Evolutionary conservation across 2,888 invertebrate genomes (phyloP).

Genomic region (Serripes groenlandicus): DNA sequence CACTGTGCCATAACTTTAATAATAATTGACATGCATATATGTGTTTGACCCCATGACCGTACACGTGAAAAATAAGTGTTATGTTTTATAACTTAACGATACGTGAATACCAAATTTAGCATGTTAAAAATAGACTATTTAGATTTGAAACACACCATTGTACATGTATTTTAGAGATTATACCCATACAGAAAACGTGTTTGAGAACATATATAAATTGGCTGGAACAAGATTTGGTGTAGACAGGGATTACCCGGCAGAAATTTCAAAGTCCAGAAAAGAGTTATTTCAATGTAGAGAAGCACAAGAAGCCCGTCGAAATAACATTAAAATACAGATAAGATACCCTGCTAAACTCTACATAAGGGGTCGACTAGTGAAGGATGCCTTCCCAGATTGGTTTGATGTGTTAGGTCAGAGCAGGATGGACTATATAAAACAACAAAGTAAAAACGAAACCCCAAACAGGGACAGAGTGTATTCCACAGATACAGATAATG

Average conservation of each 20-base stretch:
- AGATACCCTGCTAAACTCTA: conserved; percentile 35
- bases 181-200: conserved; percentile 19
- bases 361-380: conserved; percentile 17
- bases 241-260: conserved; percentile 44
- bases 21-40: too few relatives aligned
- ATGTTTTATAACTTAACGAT: too few relatives aligned
- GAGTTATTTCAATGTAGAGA: conserved; percentile 21
- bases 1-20: too few relatives aligned
- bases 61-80: too few relatives aligned
- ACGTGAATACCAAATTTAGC: too few relatives aligned
- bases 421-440: not conserved
- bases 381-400: conserved; percentile 40
- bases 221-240: conserved; percentile 26
- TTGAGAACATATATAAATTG: conserved; percentile 30
- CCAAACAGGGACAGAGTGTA: not conserved
- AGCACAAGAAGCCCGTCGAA: conserved; percentile 10
- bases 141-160: too few relatives aligned
- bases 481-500: not conserved
- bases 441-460: not conserved
- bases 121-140: too few relatives aligned
- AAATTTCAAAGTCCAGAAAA: conserved; percentile 25
- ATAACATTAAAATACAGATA: conserved; percentile 14
- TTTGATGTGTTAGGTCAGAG: conserved; percentile 14
- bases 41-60: too few relatives aligned
- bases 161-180: conserved; percentile 49